Evolutionary conservation across 2,113 vertebrate species (phyloP).

Genomic region (Paradoxurus hermaphroditus): DNA sequence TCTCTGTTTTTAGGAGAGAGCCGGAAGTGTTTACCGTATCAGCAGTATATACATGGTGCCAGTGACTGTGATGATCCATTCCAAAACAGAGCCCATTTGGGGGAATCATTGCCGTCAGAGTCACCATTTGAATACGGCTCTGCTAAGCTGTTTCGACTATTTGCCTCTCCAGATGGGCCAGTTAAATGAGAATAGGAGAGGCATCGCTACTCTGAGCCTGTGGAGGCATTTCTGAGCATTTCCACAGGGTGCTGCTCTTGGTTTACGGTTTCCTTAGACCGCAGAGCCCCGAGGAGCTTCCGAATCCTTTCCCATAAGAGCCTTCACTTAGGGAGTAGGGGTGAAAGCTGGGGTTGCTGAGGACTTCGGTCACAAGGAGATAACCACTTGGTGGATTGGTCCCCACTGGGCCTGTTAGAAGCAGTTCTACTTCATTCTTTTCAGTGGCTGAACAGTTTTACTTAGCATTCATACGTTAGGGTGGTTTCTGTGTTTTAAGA

Average conservation of each 20-base stretch:
- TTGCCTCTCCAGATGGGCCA: neutral
- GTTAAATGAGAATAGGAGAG: neutral
- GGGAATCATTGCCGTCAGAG: neutral
- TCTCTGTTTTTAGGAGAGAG: neutral
- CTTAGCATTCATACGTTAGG: neutral
- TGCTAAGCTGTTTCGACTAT: neutral
- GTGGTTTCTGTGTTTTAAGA: neutral
- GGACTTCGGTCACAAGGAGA: neutral
- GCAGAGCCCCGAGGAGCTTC: neutral
- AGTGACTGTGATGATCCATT: neutral
- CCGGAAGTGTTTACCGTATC: neutral
- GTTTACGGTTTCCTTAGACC: neutral
- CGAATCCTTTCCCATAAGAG: neutral
- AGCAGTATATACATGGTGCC: neutral
- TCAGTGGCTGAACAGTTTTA: neutral
- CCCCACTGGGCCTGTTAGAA: neutral
- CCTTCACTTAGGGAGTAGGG: neutral
- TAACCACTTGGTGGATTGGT: neutral
- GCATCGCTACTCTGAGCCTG: neutral
- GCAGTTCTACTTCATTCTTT: neutral
- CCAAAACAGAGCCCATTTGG: neutral
- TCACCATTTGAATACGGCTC: neutral
- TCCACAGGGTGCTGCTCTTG: neutral
- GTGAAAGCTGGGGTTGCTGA: neutral
- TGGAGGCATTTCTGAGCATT: neutral